Conservation (phyloP, 2,797 vertebrate genomes). For the Hoplostethus mediterraneus region DNA sequence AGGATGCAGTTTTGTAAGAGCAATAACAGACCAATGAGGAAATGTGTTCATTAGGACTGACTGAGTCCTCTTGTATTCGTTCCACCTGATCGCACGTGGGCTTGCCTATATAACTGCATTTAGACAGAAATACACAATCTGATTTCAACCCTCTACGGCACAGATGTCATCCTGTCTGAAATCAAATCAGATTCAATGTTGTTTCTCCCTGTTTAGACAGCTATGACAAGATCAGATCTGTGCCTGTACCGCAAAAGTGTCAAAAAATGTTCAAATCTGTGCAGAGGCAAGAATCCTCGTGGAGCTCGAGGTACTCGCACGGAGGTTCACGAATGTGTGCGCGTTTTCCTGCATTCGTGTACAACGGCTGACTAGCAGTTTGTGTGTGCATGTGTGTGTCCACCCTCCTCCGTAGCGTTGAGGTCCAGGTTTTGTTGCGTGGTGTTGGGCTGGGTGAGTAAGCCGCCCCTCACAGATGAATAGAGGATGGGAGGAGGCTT, state of each 20-base stretch:
- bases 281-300: neutral
- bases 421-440: constrained; percentile 83
- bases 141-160: constrained; percentile 58
- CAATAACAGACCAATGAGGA: constrained; percentile 37
- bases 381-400: constrained; percentile 50
- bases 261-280: neutral
- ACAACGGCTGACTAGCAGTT: constrained; percentile 21
- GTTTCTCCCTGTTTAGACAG: constrained; percentile 16
- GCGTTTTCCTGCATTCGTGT: constrained; percentile 22
- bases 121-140: constrained; percentile 45
- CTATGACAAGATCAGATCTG: neutral
- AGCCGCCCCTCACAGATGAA: constrained; percentile 88
- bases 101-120: constrained; percentile 60
- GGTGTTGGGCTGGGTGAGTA: constrained; percentile 84
- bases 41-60: constrained; percentile 66
- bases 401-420: constrained; percentile 69
- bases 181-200: constrained; percentile 18
- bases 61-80: constrained; percentile 67
- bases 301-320: neutral
- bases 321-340: constrained; percentile 19
- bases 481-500: constrained; percentile 91
- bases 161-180: constrained; percentile 40
- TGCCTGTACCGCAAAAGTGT: constrained; percentile 2
- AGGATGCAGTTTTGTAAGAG: constrained; percentile 48
- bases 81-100: constrained; percentile 75